Conservation (phyloP, 2,113 vertebrate genomes). For the Damaliscus lunatus region DNA sequence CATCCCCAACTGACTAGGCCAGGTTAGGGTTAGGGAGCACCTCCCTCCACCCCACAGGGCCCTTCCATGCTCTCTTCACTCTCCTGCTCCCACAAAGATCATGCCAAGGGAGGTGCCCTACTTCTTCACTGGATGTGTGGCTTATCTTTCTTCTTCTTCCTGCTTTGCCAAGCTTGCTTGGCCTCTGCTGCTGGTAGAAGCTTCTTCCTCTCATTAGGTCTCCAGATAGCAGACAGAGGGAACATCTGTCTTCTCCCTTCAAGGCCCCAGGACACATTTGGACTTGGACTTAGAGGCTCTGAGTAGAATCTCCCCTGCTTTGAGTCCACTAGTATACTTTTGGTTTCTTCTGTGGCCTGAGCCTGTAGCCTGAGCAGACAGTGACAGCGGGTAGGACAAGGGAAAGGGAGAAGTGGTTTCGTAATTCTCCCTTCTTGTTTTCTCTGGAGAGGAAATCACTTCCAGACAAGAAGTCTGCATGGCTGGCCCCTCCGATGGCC, state of each 20-base stretch:
- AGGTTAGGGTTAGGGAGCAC: neutral
- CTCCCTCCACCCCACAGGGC: neutral
- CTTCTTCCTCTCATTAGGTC: neutral
- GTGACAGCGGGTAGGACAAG: neutral
- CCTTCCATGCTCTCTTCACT: neutral
- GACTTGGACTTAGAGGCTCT: neutral
- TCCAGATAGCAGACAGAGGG: neutral
- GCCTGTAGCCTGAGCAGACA: neutral
- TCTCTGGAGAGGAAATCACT: neutral
- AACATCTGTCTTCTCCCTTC: neutral
- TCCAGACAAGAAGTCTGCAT: neutral
- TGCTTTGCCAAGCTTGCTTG: neutral
- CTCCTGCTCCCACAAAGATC: neutral
- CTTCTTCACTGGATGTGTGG: neutral
- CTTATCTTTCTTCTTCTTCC: neutral
- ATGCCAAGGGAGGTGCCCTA: neutral
- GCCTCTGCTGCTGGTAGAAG: neutral
- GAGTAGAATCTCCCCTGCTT: neutral
- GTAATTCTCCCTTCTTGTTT: neutral
- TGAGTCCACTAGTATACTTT: neutral
- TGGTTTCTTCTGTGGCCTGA: neutral
- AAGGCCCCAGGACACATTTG: neutral
- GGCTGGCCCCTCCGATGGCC: neutral
- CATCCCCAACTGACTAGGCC: neutral
- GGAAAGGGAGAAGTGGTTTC: neutral